A percentile compares a stretch with the other conserved stretches of the same genome.
Evolutionary conservation across 53 echinoderm and acorn worm genomes (phyloP).

Genomic region (Temnopleurus reevesii): DNA sequence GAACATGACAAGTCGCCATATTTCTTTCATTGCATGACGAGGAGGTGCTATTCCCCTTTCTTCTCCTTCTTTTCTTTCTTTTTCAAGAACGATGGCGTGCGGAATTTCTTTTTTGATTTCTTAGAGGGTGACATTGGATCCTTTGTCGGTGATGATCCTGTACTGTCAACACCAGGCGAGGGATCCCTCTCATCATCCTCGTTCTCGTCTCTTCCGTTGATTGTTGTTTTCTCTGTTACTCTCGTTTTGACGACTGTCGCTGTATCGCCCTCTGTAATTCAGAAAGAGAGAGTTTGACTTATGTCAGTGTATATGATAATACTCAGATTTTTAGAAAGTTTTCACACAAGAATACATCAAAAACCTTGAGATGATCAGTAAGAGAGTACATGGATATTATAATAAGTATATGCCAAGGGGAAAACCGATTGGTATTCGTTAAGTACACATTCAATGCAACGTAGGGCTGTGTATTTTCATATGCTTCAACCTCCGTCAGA

Average conservation of each 20-base stretch:
- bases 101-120: slow-evolving; percentile 99
- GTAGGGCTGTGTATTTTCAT: too few species aligned
- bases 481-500: too few species aligned
- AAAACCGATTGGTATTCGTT: too few species aligned
- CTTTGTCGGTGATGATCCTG: slow-evolving; percentile 93
- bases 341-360: too few species aligned
- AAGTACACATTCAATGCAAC: too few species aligned
- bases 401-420: too few species aligned
- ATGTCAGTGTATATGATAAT: too few species aligned
- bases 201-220: slow-evolving; percentile 63
- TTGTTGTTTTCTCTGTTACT: slow-evolving; percentile 65
- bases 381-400: too few species aligned
- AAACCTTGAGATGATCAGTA: too few species aligned
- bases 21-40: not conserved
- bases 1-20: not conserved
- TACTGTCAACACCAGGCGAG: slow-evolving; percentile 74
- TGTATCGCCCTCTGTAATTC: slow-evolving; percentile 16
- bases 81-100: slow-evolving; percentile 97
- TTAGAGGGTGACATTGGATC: slow-evolving; percentile 90
- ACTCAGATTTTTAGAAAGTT: too few species aligned
- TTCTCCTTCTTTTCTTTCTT: slow-evolving; percentile 95
- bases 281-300: not conserved
- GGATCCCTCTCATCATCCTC: slow-evolving; percentile 80
- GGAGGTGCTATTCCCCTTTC: slow-evolving; percentile 64
- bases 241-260: slow-evolving; percentile 52